Evolutionary conservation across 1,140 invertebrate species (phyloP), one percentile per base, ranked within the genome.

Genomic region (Drosophila mojavensis): DNA sequence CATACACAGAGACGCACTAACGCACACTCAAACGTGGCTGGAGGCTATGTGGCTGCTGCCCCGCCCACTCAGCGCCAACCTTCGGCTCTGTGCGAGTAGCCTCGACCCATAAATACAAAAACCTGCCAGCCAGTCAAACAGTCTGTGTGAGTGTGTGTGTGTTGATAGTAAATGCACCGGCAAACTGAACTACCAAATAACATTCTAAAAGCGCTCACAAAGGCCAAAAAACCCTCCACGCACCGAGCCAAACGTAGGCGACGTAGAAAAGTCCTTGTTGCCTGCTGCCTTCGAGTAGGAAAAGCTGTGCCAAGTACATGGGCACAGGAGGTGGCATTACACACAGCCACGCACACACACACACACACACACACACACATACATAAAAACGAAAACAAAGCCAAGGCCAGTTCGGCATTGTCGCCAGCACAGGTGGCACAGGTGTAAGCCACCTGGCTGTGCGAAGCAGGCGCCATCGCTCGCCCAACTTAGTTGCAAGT

Each of bases 81-180:
- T 83, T 83, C 79, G 72, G 66, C 75, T 63, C 65, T 70, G 50
- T 64, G 50, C 66, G 58, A 67, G 77, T 71, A 88, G 83, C 83
- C 83, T 88, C 83, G 83, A 88, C 83, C 83, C 83, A 88, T 89
- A 88, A 88, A 88, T 80, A 78, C 73, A 69, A 70, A 58, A 74
- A 56, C 55, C 60, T 63, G 59, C 55, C 54, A 53, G 39, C 45
- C 67, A 55, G 55, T 39, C 28, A 62, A 67, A 67, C 51, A 43
- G 17, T 62, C 50, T 54, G 20, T 50, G 17, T 50, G 30, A 58
- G 50, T 43, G 10, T 64, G 17, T 28, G 56, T 50, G 43, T 75
- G 60, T 60, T 45, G 59, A 59, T 75, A 62, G 66, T 64, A 68
- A 59, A 58, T 62, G 63, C 68, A 67, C 69, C 47, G 59, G 33